Base-by-base conservation (phyloP, 92 coral and sea anemone species). In the Ricordea florida region DNA sequence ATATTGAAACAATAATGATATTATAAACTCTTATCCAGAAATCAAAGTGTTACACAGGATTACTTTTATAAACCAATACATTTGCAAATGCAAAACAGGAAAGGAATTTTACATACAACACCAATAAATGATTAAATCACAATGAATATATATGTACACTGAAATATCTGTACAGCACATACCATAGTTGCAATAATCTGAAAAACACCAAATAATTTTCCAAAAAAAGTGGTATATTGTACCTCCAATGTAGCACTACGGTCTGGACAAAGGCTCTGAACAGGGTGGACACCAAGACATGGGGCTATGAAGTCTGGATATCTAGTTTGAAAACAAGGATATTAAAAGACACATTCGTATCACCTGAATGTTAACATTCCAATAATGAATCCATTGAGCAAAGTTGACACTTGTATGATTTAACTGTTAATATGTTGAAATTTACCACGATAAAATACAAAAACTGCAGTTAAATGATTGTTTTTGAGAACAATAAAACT, bases 201-300 rank as follows among this genome's bases (percentile, higher is more conserved):
- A 7, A 24, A 22, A 31, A 22, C 65, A 22, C 25, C 43, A 9
- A 0, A 57, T 29, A 10, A 22, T 1, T 55, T 33, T 20, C 28
- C 29, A 59, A 29, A 31, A 3, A 7, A 24, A 7, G 35, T 6
- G 10, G 53, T 5, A 15, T 29, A 23, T 36, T 53, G 21, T 81
- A 82, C 87, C 41, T 82, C 72, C 14, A 86, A 47, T 1, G 74
- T 77, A 14, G 62, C 96, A 82, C 96, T 81, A 37, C 92, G 88
- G 45, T 82, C 92, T 28, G 96, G 92, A 50, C 62, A 64, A 2
- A 90, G 60, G 16, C 76, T 63, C 47, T 90, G 96, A 0, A 80
- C 87, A 1, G 98, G 98, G 48, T 90, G 98, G 41, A 93, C 80
- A 24, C 98, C 98, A 56, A 93, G 93, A 62, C 98, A 93, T 24